Conservation (phyloP, 2,797 vertebrate species). For the Pogoniulus pusillus region DNA sequence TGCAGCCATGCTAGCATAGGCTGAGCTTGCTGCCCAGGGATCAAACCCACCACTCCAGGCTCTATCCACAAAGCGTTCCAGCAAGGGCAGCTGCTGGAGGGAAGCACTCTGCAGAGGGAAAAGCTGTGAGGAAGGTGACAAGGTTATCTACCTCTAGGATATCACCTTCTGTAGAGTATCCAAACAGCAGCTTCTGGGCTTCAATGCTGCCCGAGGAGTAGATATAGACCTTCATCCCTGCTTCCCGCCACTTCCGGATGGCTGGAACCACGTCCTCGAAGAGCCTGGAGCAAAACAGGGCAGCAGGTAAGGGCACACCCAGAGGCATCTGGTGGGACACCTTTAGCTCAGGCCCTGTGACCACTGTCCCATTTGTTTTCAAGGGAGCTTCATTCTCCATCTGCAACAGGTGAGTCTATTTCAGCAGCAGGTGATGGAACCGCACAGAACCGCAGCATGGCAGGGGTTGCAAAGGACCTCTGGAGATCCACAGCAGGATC, state of each 20-base stretch:
- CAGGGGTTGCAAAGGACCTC: too few species aligned
- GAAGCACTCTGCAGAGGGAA: not conserved
- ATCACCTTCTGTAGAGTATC: constrained; percentile 91
- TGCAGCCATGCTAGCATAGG: not conserved
- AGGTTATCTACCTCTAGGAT: constrained; percentile 84
- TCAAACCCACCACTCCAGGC: not conserved
- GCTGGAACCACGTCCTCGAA: constrained; percentile 93
- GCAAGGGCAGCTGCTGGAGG: not conserved
- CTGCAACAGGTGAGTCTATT: not conserved
- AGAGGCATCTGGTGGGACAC: not conserved
- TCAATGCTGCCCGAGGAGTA: constrained; percentile 97
- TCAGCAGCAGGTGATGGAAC: not conserved
- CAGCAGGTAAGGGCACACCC: not conserved
- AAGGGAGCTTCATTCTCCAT: not conserved
- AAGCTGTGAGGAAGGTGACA: constrained; percentile 11
- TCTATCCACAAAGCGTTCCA: accelerated
- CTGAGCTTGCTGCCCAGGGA: accelerated
- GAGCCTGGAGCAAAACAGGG: constrained; percentile 76
- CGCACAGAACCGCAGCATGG: too few species aligned
- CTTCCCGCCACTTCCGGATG: constrained; percentile 86
- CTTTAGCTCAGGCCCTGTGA: not conserved
- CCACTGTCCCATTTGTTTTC: not conserved
- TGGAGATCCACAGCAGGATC: too few species aligned
- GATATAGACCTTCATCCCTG: constrained; percentile 89
- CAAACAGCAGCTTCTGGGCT: constrained; percentile 94